phyloP scores from a whole-genome alignment of 1,140 invertebrate genomes.

The Anastatus disparis region DNA sequence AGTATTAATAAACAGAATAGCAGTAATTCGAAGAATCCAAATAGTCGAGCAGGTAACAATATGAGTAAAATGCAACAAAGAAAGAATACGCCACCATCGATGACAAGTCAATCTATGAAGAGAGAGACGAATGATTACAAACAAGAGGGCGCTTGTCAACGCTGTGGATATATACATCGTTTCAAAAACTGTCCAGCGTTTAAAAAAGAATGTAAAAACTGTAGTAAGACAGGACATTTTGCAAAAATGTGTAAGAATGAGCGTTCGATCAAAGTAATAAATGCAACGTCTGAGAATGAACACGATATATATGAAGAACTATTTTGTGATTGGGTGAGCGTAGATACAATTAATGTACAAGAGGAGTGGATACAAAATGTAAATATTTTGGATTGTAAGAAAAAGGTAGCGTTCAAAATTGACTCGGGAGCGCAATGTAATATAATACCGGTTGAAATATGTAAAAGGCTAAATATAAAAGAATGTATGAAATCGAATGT shows the following conservation, averaged over 20 bases:
- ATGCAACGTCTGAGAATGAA: background rate
- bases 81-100: background rate
- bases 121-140: background rate
- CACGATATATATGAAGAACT: background rate
- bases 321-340: background rate
- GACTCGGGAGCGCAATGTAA: conserved; percentile 37
- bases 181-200: conserved; percentile 20
- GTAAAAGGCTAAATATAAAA: conserved; percentile 20
- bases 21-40: background rate
- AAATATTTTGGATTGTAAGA: background rate
- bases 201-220: conserved; percentile 10
- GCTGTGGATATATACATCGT: conserved; percentile 6
- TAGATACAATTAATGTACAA: background rate
- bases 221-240: conserved; percentile 27
- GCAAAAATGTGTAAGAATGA: conserved; percentile 10
- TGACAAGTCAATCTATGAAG: background rate
- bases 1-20: background rate
- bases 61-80: background rate
- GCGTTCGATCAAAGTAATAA: background rate
- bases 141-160: conserved; percentile 5
- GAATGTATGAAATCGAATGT: conserved; percentile 20
- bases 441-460: conserved; percentile 12
- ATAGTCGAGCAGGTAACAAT: background rate
- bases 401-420: conserved; percentile 12
- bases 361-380: conserved; percentile 23